Conservation (phyloP, 2,888 invertebrate genomes). For the Hylaea fasciaria region DNA sequence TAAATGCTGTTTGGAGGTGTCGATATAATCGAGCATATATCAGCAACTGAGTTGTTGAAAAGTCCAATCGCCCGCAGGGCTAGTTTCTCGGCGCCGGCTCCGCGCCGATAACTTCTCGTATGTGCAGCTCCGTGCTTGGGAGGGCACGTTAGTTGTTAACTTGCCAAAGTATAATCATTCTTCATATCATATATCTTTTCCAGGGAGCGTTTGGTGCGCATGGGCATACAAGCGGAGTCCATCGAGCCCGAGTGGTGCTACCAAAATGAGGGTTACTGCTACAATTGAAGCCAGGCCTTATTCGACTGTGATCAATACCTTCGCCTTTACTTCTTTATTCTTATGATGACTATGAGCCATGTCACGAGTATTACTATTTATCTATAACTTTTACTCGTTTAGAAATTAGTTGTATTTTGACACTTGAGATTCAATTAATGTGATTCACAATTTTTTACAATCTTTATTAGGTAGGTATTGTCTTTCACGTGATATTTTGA, state of each 20-base stretch:
- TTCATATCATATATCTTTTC: conserved; percentile 30
- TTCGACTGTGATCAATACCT: conserved; percentile 20
- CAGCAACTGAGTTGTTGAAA: too few species aligned
- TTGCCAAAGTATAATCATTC: too few species aligned
- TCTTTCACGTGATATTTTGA: conserved; percentile 25
- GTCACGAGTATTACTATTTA: conserved; percentile 4
- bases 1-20: too few species aligned
- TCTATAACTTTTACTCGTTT: conserved; percentile 5
- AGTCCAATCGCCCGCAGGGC: too few species aligned
- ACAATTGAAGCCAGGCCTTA: conserved; percentile 43
- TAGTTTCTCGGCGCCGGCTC: too few species aligned
- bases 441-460: conserved; percentile 23
- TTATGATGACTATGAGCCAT: conserved; percentile 7
- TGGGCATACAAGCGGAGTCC: conserved; percentile 89
- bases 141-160: too few species aligned
- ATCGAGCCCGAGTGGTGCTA: conserved; percentile 94
- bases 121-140: too few species aligned
- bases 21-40: too few species aligned
- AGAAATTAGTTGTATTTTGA: conserved; percentile 4
- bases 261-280: conserved; percentile 91
- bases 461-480: conserved; percentile 6
- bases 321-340: conserved; percentile 11
- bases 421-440: conserved; percentile 26
- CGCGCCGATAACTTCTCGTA: too few species aligned
- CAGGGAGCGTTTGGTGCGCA: conserved; percentile 89